phyloP scores from a whole-genome alignment of 2,888 invertebrate species.

The Andricus curvator region DNA sequence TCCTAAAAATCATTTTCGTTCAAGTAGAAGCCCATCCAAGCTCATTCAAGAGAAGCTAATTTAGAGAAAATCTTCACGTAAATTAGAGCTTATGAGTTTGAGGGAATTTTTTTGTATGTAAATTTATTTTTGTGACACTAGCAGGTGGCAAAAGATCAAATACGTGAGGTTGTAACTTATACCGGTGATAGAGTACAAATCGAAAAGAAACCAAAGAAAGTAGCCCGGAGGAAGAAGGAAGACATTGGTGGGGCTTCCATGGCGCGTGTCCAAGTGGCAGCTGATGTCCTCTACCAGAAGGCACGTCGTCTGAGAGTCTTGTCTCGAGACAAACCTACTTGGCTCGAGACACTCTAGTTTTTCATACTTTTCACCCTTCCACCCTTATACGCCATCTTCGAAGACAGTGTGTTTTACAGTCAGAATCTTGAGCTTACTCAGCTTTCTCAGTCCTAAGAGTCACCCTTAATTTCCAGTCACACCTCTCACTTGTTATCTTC shows the following conservation, averaged over 20 bases:
- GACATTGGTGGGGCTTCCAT: slow-evolving; percentile 57
- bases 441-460: slow-evolving; percentile 3
- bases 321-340: slow-evolving; percentile 53
- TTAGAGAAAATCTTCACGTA: background rate
- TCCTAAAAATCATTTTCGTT: too few relatives aligned
- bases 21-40: too few relatives aligned
- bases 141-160: slow-evolving; percentile 11
- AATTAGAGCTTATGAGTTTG: background rate
- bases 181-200: slow-evolving; percentile 40
- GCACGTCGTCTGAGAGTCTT: slow-evolving; percentile 46
- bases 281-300: slow-evolving; percentile 64
- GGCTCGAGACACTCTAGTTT: slow-evolving; percentile 43
- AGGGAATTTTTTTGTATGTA: background rate
- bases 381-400: slow-evolving; percentile 41
- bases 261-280: slow-evolving; percentile 76
- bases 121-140: background rate
- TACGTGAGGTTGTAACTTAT: slow-evolving; percentile 39
- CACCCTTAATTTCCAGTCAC: slow-evolving; percentile 23
- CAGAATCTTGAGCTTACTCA: slow-evolving; percentile 38
- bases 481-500: slow-evolving; percentile 8
- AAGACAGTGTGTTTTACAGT: slow-evolving; percentile 33
- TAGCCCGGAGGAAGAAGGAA: slow-evolving; percentile 44
- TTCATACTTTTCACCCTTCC: slow-evolving; percentile 43
- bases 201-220: slow-evolving; percentile 48
- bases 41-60: too few relatives aligned